Evolutionary conservation across 1,140 invertebrate genomes (phyloP).

Genomic region (Lasioglossum baleicum): DNA sequence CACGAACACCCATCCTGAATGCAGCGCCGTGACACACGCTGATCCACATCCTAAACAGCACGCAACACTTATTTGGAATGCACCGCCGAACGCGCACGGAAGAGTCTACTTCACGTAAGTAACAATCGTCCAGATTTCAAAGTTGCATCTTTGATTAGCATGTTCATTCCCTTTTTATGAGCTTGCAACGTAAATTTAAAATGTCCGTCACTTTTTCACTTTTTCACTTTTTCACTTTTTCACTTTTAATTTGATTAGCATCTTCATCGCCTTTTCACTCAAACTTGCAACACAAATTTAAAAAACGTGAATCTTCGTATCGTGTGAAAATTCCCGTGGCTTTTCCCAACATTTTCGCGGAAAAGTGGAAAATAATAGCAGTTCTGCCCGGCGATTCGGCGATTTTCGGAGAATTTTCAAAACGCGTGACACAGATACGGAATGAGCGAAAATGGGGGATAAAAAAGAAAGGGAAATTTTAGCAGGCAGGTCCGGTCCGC

Average conservation of each 20-base stretch:
- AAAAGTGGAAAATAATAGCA: background rate
- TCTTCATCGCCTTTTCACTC: too few species aligned
- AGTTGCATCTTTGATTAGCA: too few species aligned
- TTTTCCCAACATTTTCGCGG: too few species aligned
- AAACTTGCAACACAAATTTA: too few species aligned
- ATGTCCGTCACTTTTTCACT: too few species aligned
- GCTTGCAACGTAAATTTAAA: too few species aligned
- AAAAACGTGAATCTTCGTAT: too few species aligned
- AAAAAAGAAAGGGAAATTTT: background rate
- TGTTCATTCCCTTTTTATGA: too few species aligned
- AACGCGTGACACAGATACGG: background rate
- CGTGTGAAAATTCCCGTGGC: too few species aligned
- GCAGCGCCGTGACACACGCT: constrained; percentile 88
- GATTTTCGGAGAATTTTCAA: background rate
- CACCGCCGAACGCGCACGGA: constrained; percentile 83
- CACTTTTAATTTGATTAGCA: too few species aligned
- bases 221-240: too few species aligned
- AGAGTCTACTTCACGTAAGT: constrained; percentile 90
- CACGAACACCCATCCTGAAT: constrained; percentile 87
- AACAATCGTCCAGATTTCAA: too few species aligned
- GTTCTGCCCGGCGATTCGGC: background rate
- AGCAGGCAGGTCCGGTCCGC: background rate
- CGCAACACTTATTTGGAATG: constrained; percentile 87
- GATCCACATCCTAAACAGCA: constrained; percentile 87
- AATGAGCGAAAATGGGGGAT: background rate